A percentile compares a stretch with the other conserved stretches of the same genome.
These are phyloP conservation scores for Atethmia centrago DNA, from an alignment of 2,888 invertebrate genomes.

Conservation along the genomic window DNA sequence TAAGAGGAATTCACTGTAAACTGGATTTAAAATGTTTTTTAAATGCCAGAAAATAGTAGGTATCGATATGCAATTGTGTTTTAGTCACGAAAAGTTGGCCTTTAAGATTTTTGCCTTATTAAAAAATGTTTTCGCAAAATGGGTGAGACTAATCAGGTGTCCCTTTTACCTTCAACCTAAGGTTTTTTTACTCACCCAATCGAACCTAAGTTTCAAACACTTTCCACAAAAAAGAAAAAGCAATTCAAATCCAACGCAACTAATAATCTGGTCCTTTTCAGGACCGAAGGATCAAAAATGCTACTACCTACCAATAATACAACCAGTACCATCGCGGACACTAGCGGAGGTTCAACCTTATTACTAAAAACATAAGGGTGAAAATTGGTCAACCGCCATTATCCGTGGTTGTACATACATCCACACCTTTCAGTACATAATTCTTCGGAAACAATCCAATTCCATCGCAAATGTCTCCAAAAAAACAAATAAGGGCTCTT, in stretches of 20 bases:
- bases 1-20: conserved; percentile 9
- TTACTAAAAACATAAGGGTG: too few relatives aligned
- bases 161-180: background rate
- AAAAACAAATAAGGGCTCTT: conserved; percentile 54
- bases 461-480: conserved; percentile 51
- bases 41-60: too few relatives aligned
- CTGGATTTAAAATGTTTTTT: background rate
- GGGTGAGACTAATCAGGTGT: background rate
- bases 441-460: conserved; percentile 57
- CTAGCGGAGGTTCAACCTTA: too few relatives aligned
- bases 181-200: too few relatives aligned
- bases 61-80: background rate
- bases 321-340: too few relatives aligned
- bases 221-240: background rate
- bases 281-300: conserved; percentile 19
- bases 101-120: background rate
- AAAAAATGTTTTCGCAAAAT: background rate
- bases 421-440: conserved; percentile 34
- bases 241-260: conserved; percentile 10
- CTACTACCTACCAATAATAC: conserved; percentile 4
- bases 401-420: background rate
- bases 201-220: background rate
- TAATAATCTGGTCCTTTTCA: conserved; percentile 8
- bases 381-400: too few relatives aligned
- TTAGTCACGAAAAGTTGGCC: background rate